These are phyloP conservation scores for Pristionchus arcanus DNA, from an alignment of 2,888 invertebrate genomes.

Conservation along the genomic window DNA sequence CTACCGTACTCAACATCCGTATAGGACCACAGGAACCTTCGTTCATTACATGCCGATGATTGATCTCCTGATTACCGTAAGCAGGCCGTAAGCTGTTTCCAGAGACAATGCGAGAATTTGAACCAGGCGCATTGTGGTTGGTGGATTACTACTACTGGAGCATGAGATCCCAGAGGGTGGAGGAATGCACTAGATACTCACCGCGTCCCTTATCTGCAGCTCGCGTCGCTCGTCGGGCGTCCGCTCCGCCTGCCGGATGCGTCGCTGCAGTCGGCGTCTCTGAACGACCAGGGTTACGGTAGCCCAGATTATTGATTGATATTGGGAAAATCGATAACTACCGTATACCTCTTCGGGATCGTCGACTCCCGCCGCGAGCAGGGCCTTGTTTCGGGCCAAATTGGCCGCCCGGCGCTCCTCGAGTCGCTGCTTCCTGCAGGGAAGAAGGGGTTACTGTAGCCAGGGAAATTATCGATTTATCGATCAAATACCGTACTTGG, in stretches of 20 bases:
- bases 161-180: no score
- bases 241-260: neutral
- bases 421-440: neutral
- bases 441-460: neutral
- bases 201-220: neutral
- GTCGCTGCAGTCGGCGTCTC: constrained; percentile 16
- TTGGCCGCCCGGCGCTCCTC: neutral
- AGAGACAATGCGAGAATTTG: no score
- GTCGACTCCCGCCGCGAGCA: neutral
- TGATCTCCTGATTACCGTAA: no score
- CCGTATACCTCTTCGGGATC: constrained; percentile 27
- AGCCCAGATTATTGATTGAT: neutral
- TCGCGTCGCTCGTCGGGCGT: neutral
- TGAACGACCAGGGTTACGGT: neutral
- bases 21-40: no score
- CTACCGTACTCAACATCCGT: no score
- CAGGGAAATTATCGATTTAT: neutral
- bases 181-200: neutral
- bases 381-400: neutral
- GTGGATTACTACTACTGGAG: no score
- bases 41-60: no score
- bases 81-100: no score
- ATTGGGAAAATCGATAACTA: neutral
- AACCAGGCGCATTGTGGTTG: no score
- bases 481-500: neutral